Conservation (phyloP, 2,797 vertebrate genomes). For the Acanthurus tractus region DNA sequence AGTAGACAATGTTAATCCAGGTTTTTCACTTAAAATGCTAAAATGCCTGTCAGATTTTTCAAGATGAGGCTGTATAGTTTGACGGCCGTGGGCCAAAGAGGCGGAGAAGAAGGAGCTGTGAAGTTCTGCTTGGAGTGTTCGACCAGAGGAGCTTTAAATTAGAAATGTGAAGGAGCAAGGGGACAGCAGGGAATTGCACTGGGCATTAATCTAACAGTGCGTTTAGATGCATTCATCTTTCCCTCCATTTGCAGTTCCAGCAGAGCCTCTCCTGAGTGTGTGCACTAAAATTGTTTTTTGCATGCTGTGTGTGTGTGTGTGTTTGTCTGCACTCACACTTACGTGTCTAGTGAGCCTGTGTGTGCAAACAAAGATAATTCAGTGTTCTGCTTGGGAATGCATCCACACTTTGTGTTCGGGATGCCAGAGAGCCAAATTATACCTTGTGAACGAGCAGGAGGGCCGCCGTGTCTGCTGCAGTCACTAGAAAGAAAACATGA, state of each 20-base stretch:
- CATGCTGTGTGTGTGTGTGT: slow-evolving; percentile 16
- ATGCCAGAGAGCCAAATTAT: slow-evolving; percentile 70
- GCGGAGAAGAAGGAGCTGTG: slow-evolving; percentile 19
- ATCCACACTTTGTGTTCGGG: slow-evolving; percentile 60
- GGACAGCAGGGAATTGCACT: slow-evolving; percentile 55
- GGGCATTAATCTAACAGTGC: slow-evolving; percentile 63
- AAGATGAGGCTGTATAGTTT: slow-evolving; percentile 40
- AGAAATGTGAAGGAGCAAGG: slow-evolving; percentile 61
- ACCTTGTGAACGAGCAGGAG: slow-evolving; percentile 52
- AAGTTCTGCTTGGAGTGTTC: slow-evolving; percentile 54
- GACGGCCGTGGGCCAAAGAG: slow-evolving; percentile 13
- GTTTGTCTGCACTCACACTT: slow-evolving; percentile 24
- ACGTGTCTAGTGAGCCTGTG: slow-evolving; percentile 42
- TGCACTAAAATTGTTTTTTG: slow-evolving; percentile 54
- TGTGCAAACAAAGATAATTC: slow-evolving; percentile 76
- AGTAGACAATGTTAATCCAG: slow-evolving; percentile 41
- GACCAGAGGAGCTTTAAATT: slow-evolving; percentile 72
- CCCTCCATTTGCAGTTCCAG: slow-evolving; percentile 49
- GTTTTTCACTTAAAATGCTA: slow-evolving; percentile 13
- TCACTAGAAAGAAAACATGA: slow-evolving; percentile 57
- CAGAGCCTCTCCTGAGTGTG: slow-evolving; percentile 52
- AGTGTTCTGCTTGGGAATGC: slow-evolving; percentile 57
- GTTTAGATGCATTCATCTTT: slow-evolving; percentile 63
- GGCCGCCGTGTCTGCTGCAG: slow-evolving; percentile 56
- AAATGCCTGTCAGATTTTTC: slow-evolving; percentile 48